phyloP scores from a whole-genome alignment of 2,797 vertebrate species.

The Coluber constrictor region DNA sequence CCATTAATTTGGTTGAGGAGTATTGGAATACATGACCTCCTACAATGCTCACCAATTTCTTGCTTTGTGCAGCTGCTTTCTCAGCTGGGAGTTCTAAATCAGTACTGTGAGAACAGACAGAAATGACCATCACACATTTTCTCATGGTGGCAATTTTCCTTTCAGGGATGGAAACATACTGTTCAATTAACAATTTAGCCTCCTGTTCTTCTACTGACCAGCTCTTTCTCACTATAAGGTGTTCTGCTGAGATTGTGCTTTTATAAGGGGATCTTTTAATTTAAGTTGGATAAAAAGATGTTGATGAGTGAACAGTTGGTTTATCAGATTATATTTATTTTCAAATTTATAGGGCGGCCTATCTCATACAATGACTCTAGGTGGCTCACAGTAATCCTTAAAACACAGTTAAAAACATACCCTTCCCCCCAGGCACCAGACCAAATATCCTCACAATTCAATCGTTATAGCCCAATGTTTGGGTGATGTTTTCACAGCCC shows the following conservation, averaged over 20 bases:
- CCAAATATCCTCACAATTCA: not conserved
- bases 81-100: constrained; percentile 65
- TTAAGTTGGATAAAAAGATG: not conserved
- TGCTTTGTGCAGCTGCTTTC: constrained; percentile 65
- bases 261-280: constrained; percentile 12
- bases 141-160: constrained; percentile 40
- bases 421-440: not conserved
- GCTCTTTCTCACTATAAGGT: constrained; percentile 20
- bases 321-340: not conserved
- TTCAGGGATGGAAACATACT: constrained; percentile 45
- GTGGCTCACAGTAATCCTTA: not conserved
- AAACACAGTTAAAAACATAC: not conserved
- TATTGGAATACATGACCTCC: constrained; percentile 52
- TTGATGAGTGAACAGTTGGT: not conserved
- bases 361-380: not conserved
- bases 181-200: constrained; percentile 38
- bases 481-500: not conserved
- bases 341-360: not conserved
- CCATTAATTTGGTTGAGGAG: constrained; percentile 55
- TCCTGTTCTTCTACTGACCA: constrained; percentile 37
- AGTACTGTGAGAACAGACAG: constrained; percentile 52
- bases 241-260: constrained; percentile 4
- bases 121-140: constrained; percentile 53
- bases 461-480: not conserved
- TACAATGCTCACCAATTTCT: constrained; percentile 51